Evolutionary conservation across 2,888 invertebrate genomes (phyloP).

Genomic region (Biston betularia): DNA sequence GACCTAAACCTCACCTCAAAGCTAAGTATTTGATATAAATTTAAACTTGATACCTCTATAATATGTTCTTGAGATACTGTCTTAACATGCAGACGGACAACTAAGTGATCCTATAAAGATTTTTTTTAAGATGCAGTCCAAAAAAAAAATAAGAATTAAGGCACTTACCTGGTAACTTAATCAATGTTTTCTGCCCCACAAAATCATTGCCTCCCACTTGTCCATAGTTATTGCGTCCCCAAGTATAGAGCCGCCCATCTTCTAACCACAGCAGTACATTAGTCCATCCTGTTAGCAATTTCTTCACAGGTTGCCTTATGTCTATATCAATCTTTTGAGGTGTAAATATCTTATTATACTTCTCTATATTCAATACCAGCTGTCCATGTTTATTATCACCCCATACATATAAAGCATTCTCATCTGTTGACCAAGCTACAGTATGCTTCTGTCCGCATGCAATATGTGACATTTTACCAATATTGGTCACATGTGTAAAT

Average conservation of each 20-base stretch:
- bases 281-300: conserved; percentile 91
- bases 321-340: conserved; percentile 85
- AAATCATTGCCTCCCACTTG: conserved; percentile 87
- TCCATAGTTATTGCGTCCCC: conserved; percentile 94
- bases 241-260: conserved; percentile 88
- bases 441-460: conserved; percentile 94
- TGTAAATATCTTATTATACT: conserved; percentile 79
- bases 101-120: no score
- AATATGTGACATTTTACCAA: conserved; percentile 87
- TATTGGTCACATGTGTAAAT: conserved; percentile 83
- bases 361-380: conserved; percentile 86
- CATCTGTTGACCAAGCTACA: conserved; percentile 82
- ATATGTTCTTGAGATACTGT: no score
- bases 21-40: no score
- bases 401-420: conserved; percentile 89
- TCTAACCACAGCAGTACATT: conserved; percentile 89
- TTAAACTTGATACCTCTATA: no score
- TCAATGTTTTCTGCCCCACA: conserved; percentile 64
- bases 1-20: no score
- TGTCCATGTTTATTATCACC: conserved; percentile 95
- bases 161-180: conserved; percentile 73
- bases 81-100: no score
- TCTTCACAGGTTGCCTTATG: conserved; percentile 83
- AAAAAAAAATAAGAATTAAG: not conserved
- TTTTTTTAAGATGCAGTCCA: not conserved